Base-by-base conservation (phyloP, 2,797 vertebrate genomes). In the Cyprinella venusta region DNA sequence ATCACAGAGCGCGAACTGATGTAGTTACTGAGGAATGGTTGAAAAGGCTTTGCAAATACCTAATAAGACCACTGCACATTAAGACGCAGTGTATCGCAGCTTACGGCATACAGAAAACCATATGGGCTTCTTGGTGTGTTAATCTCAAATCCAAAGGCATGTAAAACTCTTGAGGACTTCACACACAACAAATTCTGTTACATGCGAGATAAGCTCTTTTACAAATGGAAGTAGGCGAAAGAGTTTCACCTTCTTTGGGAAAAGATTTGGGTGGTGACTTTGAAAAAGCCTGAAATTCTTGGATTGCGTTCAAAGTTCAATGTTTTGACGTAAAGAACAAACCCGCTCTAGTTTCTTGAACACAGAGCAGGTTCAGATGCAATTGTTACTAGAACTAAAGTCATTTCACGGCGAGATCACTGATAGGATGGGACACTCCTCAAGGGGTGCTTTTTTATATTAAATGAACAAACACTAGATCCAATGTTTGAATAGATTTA, bases 21-120 rank as follows among this genome's bases (percentile, higher is more conserved):
- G 15, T 19, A 42, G 50, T 64, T 13, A 64, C 9, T 5, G 40
- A 65, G 33, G 54, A 75, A 65, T 4, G 18, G 1, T 8, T 26
- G 8, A 38, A 67, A 67, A 16, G 19, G 85, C 82, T 71, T 88
- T 75, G 38, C 54, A 84, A 79, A 79, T 86, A 68, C 79, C 71
- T 91, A 92, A 93, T 91, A 88, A 90, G 89, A 90, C 90, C 89
- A 86, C 38, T 91, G 88, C 82, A 85, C 77, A 82, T 86, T 87
- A 85, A 81, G 64, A 83, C 12, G 19, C 54, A 59, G 50, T 68
- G 76, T 85, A 82, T 88, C 87, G 84, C 59, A 84, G 84, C 54
- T 89, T 86, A 56, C 76, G n/a, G 12, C 15, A 63, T 64, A 64
- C 56, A 63, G 42, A 59, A 65, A 86, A 70, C 83, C 82, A 94